Conservation (phyloP, 2,888 invertebrate genomes). For the Philaethria dido region DNA sequence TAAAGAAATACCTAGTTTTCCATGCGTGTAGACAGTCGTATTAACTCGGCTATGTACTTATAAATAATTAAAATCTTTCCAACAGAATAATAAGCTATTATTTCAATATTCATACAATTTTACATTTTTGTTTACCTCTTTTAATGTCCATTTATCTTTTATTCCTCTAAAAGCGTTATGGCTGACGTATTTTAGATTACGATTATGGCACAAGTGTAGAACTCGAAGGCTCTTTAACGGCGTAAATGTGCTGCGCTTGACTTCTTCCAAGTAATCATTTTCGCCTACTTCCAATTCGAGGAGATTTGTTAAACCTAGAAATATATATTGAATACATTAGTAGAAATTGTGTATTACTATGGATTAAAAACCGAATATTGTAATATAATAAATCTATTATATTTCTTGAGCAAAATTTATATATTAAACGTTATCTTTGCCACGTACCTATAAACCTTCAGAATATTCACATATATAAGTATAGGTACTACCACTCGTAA, state of each 20-base stretch:
- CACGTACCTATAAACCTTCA: background rate
- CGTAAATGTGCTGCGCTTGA: constrained; percentile 81
- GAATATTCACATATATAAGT: background rate
- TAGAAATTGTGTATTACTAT: too few relatives aligned
- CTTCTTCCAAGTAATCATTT: constrained; percentile 80
- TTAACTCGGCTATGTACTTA: background rate
- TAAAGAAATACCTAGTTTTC: background rate
- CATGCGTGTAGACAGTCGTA: too few relatives aligned
- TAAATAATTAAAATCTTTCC: background rate
- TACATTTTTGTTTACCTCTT: constrained; percentile 63
- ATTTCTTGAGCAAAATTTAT: background rate
- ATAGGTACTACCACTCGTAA: background rate
- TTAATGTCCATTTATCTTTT: constrained; percentile 77
- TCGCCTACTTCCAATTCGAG: constrained; percentile 85
- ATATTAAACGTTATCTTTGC: background rate
- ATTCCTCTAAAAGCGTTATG: constrained; percentile 82
- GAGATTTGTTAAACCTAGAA: constrained; percentile 80
- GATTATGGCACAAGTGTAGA: constrained; percentile 81
- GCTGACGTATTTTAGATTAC: constrained; percentile 81
- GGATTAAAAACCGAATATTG: too few relatives aligned
- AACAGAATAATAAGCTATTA: background rate
- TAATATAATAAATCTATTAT: too few relatives aligned
- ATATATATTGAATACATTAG: too few relatives aligned
- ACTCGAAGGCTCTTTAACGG: constrained; percentile 72
- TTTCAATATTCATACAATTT: background rate